Percentiles rank a stretch among this genome's conserved stretches.
phyloP scores from a whole-genome alignment of 2,888 invertebrate genomes.

The Apantesis nais region DNA sequence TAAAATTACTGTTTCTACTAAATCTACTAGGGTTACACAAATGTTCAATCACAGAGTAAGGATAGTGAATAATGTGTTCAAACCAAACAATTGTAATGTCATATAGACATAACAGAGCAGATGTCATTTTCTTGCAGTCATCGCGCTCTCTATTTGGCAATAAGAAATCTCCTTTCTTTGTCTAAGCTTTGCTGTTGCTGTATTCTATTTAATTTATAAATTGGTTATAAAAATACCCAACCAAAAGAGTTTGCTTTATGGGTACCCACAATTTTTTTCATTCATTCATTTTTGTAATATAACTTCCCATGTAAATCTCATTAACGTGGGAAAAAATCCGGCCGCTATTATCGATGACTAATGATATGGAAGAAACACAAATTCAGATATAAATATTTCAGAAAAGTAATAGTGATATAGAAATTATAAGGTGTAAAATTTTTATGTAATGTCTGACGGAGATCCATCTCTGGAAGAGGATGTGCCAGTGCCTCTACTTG shows the following conservation, averaged over 20 bases:
- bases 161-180: slow-evolving; percentile 1
- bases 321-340: slow-evolving; percentile 27
- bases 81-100: neutral
- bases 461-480: slow-evolving; percentile 83
- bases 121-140: slow-evolving; percentile 5
- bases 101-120: neutral
- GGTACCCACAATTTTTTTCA: slow-evolving; percentile 6
- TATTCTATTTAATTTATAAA: neutral
- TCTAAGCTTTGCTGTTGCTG: neutral
- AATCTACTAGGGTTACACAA: too few relatives aligned
- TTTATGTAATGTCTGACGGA: slow-evolving; percentile 83
- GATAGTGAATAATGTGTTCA: too few relatives aligned
- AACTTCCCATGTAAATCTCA: slow-evolving; percentile 1
- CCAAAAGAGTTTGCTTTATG: neutral
- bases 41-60: too few relatives aligned
- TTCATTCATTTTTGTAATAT: neutral
- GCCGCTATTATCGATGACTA: slow-evolving; percentile 49
- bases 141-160: neutral
- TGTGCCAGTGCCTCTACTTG: slow-evolving; percentile 74
- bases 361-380: slow-evolving; percentile 36
- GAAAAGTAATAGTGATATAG: slow-evolving; percentile 34
- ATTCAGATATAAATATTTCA: slow-evolving; percentile 35
- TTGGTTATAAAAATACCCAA: neutral
- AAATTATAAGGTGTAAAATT: slow-evolving; percentile 29
- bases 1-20: too few relatives aligned